phyloP scores from a whole-genome alignment of 2,797 vertebrate genomes.

The Schizothorax lantsangensis region DNA sequence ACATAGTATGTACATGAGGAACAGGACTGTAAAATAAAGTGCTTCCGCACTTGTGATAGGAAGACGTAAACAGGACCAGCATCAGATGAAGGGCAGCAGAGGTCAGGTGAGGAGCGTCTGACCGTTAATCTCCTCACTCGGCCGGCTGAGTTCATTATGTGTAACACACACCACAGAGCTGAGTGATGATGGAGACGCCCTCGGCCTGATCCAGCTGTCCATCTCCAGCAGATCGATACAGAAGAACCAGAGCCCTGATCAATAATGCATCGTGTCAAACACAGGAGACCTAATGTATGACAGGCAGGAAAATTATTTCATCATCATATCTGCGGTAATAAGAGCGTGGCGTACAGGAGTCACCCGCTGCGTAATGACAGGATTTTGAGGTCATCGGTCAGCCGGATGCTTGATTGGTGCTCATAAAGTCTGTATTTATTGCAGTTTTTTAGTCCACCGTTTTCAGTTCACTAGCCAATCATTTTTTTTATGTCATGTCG shows the following conservation, averaged over 20 bases:
- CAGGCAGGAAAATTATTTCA: not conserved
- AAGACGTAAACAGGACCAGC: too few species aligned
- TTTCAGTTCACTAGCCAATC: not conserved
- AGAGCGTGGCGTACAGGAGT: not conserved
- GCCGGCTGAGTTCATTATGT: constrained; percentile 75
- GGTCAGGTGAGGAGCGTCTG: constrained; percentile 16
- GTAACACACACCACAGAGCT: constrained; percentile 68
- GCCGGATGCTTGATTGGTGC: not conserved
- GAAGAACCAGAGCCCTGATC: not conserved
- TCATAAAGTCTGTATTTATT: not conserved
- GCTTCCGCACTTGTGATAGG: too few species aligned
- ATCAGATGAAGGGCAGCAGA: constrained; percentile 18
- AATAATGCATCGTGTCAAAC: constrained; percentile 27
- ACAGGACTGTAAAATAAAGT: too few species aligned
- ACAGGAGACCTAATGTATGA: not conserved
- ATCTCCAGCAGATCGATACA: constrained; percentile 8
- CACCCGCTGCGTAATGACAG: not conserved
- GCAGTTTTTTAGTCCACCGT: not conserved
- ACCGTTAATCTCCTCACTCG: constrained; percentile 64
- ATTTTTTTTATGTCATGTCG: not conserved
- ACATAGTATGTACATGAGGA: too few species aligned
- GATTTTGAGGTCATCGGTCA: not conserved
- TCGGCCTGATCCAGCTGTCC: constrained; percentile 10
- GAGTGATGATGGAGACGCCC: constrained; percentile 59
- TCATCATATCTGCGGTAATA: not conserved